Evolutionary conservation across 2,888 invertebrate species (phyloP), one percentile per base, ranked within the genome.

Genomic region (Sarcophaga carnaria): DNA sequence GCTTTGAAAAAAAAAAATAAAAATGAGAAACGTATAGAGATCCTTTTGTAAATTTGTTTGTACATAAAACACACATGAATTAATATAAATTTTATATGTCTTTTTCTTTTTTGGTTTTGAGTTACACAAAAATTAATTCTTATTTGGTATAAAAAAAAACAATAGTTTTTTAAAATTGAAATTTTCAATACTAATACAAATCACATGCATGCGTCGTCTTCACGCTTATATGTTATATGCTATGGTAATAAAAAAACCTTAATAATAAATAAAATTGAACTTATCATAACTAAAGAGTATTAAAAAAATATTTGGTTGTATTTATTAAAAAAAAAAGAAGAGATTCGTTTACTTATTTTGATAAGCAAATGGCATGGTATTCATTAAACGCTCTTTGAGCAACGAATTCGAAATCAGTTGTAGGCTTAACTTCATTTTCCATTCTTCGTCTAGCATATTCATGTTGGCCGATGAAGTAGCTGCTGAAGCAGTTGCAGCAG

Each of bases 361-460:
- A 88, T 93, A 93, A 70, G 93, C 91, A 90, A 92, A 93, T 89
- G 93, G 93, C 91, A 93, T 92, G 25, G 92, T 92, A 88, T 93
- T 93, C 90, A 93, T 90, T 72, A 93, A 89, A 49, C 93, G 92
- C 90, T 93, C 93, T 89, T 93, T 93, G 87, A 93, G 91, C 89
- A 93, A 90, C 62, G 93, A 93, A 90, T 93, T 93, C 76, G 93
- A 93, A 85, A 93, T 93, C 72, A 93, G 90, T 89, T 93, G 93
- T 89, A 93, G 90, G 88, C 93, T 93, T 62, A 93, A 90, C 90
- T 93, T 93, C 93, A 93, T 93, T 89, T 93, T 93, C 93, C 93
- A 93, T 84, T 93, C 93, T 81, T 93, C 93, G 85, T 91, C 92
- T 81, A 92, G 88, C 84, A 92, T 89, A 80, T 90, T 86, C 66